phyloP scores from a whole-genome alignment of 2,888 invertebrate species.

The Camptogramma bilineatum region DNA sequence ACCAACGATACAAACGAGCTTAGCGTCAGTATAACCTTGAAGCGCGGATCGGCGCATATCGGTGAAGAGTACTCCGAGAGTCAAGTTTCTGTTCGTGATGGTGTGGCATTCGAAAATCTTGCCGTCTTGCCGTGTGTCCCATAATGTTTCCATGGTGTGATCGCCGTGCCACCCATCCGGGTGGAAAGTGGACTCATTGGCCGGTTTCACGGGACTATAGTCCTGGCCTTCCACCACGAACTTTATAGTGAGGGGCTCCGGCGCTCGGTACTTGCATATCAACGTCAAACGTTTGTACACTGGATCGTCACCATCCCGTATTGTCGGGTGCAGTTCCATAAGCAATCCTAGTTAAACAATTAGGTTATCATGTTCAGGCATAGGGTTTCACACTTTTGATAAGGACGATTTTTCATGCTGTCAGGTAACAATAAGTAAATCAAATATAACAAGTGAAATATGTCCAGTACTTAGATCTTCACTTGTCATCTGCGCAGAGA shows the following conservation, averaged over 20 bases:
- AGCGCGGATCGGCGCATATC: slow-evolving; percentile 51
- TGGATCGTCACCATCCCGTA: slow-evolving; percentile 55
- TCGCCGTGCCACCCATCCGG: slow-evolving; percentile 72
- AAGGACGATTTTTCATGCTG: not conserved
- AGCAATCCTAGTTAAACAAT: slow-evolving; percentile 64
- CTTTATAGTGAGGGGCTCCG: slow-evolving; percentile 71
- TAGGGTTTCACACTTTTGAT: not conserved
- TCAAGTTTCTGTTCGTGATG: slow-evolving; percentile 65
- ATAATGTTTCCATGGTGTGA: slow-evolving; percentile 61
- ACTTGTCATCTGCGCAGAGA: not conserved
- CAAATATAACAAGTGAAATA: not conserved
- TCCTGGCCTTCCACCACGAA: slow-evolving; percentile 66
- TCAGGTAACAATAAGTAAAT: not conserved
- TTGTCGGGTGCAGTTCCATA: slow-evolving; percentile 77
- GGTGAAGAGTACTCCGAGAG: slow-evolving; percentile 70
- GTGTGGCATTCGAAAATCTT: slow-evolving; percentile 72
- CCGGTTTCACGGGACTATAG: slow-evolving; percentile 57
- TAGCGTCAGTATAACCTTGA: slow-evolving; percentile 50
- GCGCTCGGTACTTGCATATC: slow-evolving; percentile 75
- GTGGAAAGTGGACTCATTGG: slow-evolving; percentile 59
- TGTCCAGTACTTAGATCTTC: not conserved
- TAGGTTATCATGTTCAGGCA: slow-evolving; percentile 33
- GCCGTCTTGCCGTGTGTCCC: slow-evolving; percentile 63
- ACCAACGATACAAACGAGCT: slow-evolving; percentile 33
- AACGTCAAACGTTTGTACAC: slow-evolving; percentile 59